A percentile compares a stretch with the other conserved stretches of the same genome.
Evolutionary conservation across 35 echinoderm and acorn worm genomes (phyloP).

Genomic region (Hemicentrotus pulcherrimus): DNA sequence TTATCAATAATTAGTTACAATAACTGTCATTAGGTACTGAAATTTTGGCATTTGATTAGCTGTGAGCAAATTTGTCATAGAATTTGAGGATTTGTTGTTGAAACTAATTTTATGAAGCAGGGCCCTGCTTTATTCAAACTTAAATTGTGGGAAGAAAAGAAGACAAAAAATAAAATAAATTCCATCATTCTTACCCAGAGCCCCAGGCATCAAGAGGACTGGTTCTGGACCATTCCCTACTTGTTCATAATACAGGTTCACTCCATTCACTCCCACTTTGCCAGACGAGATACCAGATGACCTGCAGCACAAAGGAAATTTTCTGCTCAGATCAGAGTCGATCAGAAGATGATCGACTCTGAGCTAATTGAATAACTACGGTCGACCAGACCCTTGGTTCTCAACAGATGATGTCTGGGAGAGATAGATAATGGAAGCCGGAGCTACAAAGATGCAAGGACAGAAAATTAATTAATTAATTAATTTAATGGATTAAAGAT

Average conservation of each 20-base stretch:
- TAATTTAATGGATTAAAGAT: no score
- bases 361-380: no score
- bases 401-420: no score
- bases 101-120: neutral
- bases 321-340: neutral
- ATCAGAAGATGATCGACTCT: neutral
- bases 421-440: no score
- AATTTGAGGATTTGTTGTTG: no score
- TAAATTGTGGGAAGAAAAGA: neutral
- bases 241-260: slow-evolving; percentile 82
- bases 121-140: neutral
- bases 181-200: slow-evolving; percentile 66
- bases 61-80: no score
- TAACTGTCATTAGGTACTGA: no score
- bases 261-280: slow-evolving; percentile 79
- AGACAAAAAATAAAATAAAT: neutral
- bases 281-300: slow-evolving; percentile 15
- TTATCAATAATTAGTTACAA: no score
- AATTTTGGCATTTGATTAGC: no score
- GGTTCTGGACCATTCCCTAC: slow-evolving; percentile 71
- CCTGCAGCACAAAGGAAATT: slow-evolving; percentile 17
- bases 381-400: no score
- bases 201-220: slow-evolving; percentile 83
- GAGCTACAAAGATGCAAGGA: no score
- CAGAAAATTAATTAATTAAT: no score